Evolutionary conservation across 2,888 invertebrate species (phyloP), one percentile per base, ranked within the genome.

Genomic region (Macroteleia sp.): DNA sequence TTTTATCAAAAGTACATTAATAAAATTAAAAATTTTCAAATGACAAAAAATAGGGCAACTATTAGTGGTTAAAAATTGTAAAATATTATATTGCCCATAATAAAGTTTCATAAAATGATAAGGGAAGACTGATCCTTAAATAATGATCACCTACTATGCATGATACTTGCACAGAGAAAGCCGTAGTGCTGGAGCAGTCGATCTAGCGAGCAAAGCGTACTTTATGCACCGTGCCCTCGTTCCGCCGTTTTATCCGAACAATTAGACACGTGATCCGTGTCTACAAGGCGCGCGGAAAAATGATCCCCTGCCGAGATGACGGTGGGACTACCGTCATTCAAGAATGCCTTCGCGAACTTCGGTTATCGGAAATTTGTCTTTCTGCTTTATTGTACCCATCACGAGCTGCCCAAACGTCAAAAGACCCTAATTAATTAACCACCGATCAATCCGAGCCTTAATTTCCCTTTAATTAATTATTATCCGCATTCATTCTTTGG

Each of bases 211-310:
- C 82, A 85, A 85, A 87, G 84, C 82, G 83, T 83, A 82, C 82
- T 85, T 83, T 81, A 82, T 83, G 83, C 81, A 83, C 76, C 75
- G 79, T 86, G 87, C 81, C 85, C 86, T 83, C 86, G 84, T 86
- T 86, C 84, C 83, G 80, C 77, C 85, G 77, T 83, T 87, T 87
- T 82, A 85, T 83, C 80, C 83, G 76, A 84, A 84, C 87, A 87
- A 87, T 87, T 86, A 85, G 85, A 83, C 82, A 79, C 82, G 82
- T 77, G 84, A 84, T 79, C 80, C 80, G 66, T 62, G 73, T 73
- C 64, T 81, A 75, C 75, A 75, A 69, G 79, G 56, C 59, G 69
- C 50, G 50, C 34, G 28, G 12, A 80, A 80, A 79, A 77, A 70
- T 59, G 56, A 67, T n/a, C n/a, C n/a, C n/a, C n/a, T n/a, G n/a